Base-by-base conservation (phyloP, 2,113 vertebrate genomes). In the Istiophorus platypterus region DNA sequence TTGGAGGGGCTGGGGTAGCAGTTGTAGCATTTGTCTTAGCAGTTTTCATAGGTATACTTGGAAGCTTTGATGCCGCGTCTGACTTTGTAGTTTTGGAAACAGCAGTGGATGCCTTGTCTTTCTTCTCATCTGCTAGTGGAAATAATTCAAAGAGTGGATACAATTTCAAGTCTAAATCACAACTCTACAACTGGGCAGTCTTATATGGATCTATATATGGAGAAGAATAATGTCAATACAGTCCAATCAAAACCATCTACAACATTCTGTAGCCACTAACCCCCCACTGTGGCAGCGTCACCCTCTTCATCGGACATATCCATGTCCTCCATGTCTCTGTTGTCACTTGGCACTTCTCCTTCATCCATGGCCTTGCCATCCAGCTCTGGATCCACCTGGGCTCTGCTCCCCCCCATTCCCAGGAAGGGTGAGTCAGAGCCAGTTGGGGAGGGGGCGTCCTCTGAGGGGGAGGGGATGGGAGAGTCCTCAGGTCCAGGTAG, bases 341-440 rank as follows among this genome's bases (percentile, higher is more conserved):
- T 97, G 81, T 99, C 98, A 59, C 13, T 86, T 1, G 72, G 85
- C 0, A 88, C 11, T 8, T 92, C 91, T 41, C 85, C 91, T 2
- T 94, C 92, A 54, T 95, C 94, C 92, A 95, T 93, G 58, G 92
- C 94, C 51, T 91, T 93, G 8, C 89, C 93, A 4, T 95, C 94
- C 71, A 94, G 80, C 39, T 95, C 94, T 26, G 91, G 91, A 72
- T 93, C 90, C 20, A 91, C 74, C 62, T 88, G 88, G 62, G 88
- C 86, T 62, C 85, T 80, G 78, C 72, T 74, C 1, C 91, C 94
- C 0, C 94, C 96, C 92, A 96, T 92, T 0, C 92, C 96, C 49
- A 97, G 93, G 72, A 97, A 97, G 1, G 98, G 98, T 0, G 98
- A 99, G 88, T 99, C 98, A 0, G 98, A 99, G 47, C 97, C 98